A percentile compares a stretch with the other conserved stretches of the same genome.
These are phyloP conservation scores for Turnix velox DNA, from an alignment of 2,113 vertebrate species.

Conservation along the genomic window DNA sequence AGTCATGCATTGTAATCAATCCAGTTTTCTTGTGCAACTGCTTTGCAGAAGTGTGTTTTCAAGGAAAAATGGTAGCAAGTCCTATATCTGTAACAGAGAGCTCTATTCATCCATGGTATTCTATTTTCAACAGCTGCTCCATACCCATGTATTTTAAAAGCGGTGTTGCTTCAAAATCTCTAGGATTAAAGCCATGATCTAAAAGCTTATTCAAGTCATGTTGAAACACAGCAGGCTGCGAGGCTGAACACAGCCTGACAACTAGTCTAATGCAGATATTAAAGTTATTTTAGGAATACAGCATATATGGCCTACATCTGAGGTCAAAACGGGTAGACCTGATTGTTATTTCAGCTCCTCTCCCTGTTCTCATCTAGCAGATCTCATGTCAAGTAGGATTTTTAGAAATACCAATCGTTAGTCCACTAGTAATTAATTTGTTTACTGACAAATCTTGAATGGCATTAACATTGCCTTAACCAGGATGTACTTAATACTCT, in stretches of 20 bases:
- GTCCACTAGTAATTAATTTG: neutral
- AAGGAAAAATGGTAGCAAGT: neutral
- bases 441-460: neutral
- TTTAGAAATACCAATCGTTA: neutral
- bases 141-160: neutral
- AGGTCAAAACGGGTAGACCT: neutral
- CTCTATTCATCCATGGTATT: neutral
- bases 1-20: neutral
- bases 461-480: neutral
- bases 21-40: neutral
- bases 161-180: conserved; percentile 19
- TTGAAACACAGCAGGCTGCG: conserved; percentile 1
- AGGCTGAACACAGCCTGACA: neutral
- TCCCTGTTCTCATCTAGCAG: neutral
- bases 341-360: neutral
- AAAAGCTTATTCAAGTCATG: conserved; percentile 17
- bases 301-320: neutral
- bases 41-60: neutral
- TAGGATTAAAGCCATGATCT: conserved; percentile 22
- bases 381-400: neutral
- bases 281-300: conserved; percentile 26
- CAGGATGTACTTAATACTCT: neutral
- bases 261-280: neutral
- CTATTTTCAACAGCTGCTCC: conserved; percentile 45
- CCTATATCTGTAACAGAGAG: neutral